Percentiles rank a stretch among this genome's conserved stretches.
Conservation (phyloP, 1,140 invertebrate genomes). For the Glossosoma conforme region DNA sequence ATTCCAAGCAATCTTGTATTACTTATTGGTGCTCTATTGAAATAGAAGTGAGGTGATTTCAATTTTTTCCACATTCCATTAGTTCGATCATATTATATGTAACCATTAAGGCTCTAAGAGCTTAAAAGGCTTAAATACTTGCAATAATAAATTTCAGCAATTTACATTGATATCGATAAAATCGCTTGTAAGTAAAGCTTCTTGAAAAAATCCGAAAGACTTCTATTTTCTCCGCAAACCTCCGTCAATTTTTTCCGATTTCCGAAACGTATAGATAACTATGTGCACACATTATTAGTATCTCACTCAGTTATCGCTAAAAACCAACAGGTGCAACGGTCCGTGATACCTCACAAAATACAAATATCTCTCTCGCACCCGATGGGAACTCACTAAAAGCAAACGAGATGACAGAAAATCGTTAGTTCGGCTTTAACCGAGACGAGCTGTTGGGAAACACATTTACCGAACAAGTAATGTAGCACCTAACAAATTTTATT, state of each 20-base stretch:
- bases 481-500: conserved; percentile 32
- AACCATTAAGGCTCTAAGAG: too few relatives aligned
- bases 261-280: conserved; percentile 17
- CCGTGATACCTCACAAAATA: neutral
- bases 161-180: too few relatives aligned
- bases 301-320: conserved; percentile 25
- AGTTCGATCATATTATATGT: too few relatives aligned
- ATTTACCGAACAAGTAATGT: conserved; percentile 30
- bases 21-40: too few relatives aligned
- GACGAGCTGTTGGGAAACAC: conserved; percentile 20
- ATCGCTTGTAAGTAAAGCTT: too few relatives aligned
- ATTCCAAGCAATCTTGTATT: too few relatives aligned
- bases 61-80: too few relatives aligned
- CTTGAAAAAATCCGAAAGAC: neutral
- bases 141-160: too few relatives aligned
- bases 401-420: conserved; percentile 14
- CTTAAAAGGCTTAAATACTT: too few relatives aligned
- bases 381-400: neutral
- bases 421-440: conserved; percentile 1
- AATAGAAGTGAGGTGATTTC: too few relatives aligned
- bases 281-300: conserved; percentile 26
- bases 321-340: conserved; percentile 28
- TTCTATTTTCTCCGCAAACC: neutral
- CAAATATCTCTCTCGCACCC: conserved; percentile 4
- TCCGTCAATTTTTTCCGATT: neutral